phyloP scores from a whole-genome alignment of 2,797 vertebrate genomes.

The Peromyscus eremicus region DNA sequence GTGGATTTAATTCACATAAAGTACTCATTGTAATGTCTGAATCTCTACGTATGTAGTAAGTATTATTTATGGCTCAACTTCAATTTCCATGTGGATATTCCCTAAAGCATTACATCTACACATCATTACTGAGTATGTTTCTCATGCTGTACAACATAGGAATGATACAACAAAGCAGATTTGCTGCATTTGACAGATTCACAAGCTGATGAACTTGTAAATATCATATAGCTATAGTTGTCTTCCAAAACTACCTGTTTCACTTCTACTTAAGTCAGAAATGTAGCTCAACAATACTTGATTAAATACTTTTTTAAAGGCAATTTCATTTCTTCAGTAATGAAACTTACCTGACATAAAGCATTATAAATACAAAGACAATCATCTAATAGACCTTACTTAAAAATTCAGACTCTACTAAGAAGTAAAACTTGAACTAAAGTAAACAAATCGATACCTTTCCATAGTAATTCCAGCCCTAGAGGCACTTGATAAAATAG shows the following conservation, averaged over 20 bases:
- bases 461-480: conserved; percentile 96
- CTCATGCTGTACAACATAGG: neutral
- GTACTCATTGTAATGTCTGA: neutral
- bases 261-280: conserved; percentile 18
- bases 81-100: neutral
- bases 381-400: conserved; percentile 8
- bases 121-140: neutral
- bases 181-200: neutral
- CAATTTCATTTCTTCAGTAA: conserved; percentile 54
- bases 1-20: conserved; percentile 35
- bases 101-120: neutral
- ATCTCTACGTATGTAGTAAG: neutral
- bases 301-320: conserved; percentile 56
- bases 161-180: conserved; percentile 9
- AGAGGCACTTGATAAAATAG: conserved; percentile 94
- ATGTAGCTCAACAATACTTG: neutral
- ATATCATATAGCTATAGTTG: neutral
- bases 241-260: conserved; percentile 21
- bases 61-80: conserved; percentile 17
- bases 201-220: conserved; percentile 4
- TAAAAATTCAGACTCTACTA: conserved; percentile 36
- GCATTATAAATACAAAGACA: neutral
- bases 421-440: conserved; percentile 35
- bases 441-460: conserved; percentile 88
- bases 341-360: neutral